Evolutionary conservation across 2,797 vertebrate species (phyloP).

Genomic region (Pipistrellus pipistrellus): DNA sequence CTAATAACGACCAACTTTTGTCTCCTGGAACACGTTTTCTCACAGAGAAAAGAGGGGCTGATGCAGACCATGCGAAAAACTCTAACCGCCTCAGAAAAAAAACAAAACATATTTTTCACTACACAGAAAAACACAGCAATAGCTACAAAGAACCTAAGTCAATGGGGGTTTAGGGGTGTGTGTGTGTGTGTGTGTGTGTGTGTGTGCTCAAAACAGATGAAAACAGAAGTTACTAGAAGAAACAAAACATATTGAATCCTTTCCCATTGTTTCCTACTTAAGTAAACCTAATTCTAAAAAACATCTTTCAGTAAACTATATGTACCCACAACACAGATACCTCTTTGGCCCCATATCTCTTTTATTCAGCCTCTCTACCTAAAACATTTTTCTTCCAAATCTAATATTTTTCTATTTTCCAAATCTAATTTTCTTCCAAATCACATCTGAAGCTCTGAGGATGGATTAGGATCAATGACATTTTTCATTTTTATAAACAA

Average conservation of each 20-base stretch:
- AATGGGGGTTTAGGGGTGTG: no score
- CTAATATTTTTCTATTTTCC: neutral
- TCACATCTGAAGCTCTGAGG: neutral
- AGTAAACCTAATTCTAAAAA: constrained; percentile 15
- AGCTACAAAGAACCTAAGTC: neutral
- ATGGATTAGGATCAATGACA: neutral
- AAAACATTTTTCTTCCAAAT: neutral
- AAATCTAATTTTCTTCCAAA: neutral
- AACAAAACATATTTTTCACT: neutral
- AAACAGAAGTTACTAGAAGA: neutral
- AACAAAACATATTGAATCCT: neutral
- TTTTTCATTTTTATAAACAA: neutral
- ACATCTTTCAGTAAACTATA: neutral
- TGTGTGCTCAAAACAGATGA: neutral
- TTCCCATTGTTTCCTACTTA: neutral
- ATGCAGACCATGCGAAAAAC: neutral
- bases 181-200: no score
- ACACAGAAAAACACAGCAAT: neutral
- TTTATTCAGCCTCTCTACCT: neutral
- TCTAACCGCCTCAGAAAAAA: neutral
- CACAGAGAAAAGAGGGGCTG: neutral
- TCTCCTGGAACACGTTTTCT: neutral
- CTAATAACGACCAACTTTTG: neutral
- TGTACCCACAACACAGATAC: neutral
- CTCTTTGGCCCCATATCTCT: neutral